Percentiles rank a stretch among this genome's conserved stretches.
Conservation (phyloP, 1,140 invertebrate genomes). For the Drosophila littoralis region DNA sequence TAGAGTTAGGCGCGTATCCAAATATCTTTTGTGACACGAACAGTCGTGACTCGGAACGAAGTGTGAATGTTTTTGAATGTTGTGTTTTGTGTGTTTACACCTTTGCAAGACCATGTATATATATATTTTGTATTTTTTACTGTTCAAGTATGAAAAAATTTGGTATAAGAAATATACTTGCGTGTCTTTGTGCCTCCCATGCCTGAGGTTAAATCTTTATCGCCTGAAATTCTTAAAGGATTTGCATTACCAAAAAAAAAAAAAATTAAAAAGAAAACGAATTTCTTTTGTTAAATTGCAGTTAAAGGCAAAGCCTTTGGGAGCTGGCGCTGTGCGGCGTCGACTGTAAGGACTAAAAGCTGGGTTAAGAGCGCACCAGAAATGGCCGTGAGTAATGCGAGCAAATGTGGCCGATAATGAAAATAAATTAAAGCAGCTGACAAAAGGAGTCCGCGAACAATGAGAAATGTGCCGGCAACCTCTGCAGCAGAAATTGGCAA, state of each 20-base stretch:
- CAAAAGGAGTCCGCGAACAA: slow-evolving; percentile 48
- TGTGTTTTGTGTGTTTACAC: no score
- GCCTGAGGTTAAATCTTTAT: slow-evolving; percentile 2
- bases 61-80: no score
- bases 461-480: slow-evolving; percentile 34
- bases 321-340: slow-evolving; percentile 55
- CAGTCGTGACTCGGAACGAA: no score
- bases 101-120: no score
- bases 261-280: slow-evolving; percentile 15
- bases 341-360: slow-evolving; percentile 47
- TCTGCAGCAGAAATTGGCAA: slow-evolving; percentile 6
- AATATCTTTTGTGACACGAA: background rate
- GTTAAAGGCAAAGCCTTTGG: slow-evolving; percentile 50
- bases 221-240: background rate
- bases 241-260: background rate
- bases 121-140: no score
- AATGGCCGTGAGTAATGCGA: slow-evolving; percentile 29
- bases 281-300: slow-evolving; percentile 37
- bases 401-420: slow-evolving; percentile 65
- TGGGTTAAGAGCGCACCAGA: slow-evolving; percentile 35
- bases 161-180: background rate
- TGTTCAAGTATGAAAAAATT: no score
- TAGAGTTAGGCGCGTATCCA: background rate
- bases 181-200: background rate
- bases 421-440: slow-evolving; percentile 71